Conservation (phyloP, 2,888 invertebrate genomes). For the Cephus runcator region DNA sequence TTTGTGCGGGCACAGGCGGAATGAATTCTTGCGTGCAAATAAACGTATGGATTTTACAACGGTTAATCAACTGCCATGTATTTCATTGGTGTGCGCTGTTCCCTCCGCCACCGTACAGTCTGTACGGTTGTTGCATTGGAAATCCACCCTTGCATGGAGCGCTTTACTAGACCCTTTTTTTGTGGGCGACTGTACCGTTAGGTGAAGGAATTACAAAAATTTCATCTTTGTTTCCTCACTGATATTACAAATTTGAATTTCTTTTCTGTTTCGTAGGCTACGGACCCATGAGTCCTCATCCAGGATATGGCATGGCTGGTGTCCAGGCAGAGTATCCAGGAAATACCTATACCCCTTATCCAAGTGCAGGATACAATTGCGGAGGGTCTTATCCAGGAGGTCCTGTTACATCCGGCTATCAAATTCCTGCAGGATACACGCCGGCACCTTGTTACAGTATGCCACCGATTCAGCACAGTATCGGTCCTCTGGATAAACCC, state of each 20-base stretch:
- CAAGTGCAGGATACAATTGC: constrained; percentile 72
- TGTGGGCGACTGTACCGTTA: background rate
- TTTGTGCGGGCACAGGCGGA: constrained; percentile 27
- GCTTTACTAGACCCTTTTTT: background rate
- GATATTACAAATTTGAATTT: background rate
- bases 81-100: constrained; percentile 1
- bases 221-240: background rate
- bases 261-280: constrained; percentile 71
- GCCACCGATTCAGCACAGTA: constrained; percentile 81
- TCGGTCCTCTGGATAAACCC: constrained; percentile 71
- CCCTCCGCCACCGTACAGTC: background rate
- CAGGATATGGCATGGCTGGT: constrained; percentile 81
- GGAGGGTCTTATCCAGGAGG: constrained; percentile 67
- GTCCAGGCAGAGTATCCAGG: constrained; percentile 85
- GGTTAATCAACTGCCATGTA: constrained; percentile 45
- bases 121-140: background rate
- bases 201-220: background rate
- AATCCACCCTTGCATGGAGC: background rate
- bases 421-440: constrained; percentile 75
- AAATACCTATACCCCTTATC: constrained; percentile 78
- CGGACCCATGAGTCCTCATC: constrained; percentile 86
- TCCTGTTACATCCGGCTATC: constrained; percentile 71
- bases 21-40: constrained; percentile 52
- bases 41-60: constrained; percentile 50
- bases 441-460: constrained; percentile 86